Conservation (phyloP, 2,888 invertebrate genomes). For the Epiblema foenella region DNA sequence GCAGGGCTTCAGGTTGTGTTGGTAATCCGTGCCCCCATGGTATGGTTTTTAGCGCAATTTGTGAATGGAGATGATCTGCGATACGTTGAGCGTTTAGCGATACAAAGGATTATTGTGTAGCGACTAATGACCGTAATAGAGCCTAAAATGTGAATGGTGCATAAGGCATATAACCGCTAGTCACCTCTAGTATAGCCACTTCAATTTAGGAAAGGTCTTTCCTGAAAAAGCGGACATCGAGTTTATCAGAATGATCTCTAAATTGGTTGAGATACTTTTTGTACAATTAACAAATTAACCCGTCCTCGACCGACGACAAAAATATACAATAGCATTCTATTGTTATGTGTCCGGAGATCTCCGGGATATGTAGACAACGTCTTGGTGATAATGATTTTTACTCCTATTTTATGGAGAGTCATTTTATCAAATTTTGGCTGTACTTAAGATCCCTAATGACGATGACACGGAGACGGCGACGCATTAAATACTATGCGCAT, state of each 20-base stretch:
- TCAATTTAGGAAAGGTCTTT: not conserved
- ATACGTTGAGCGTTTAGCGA: conserved; percentile 69
- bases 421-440: not conserved
- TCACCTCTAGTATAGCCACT: no score
- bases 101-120: conserved; percentile 58
- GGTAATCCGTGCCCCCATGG: conserved; percentile 27
- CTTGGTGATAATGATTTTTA: not conserved
- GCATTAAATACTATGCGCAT: conserved; percentile 12
- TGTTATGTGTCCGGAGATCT: no score
- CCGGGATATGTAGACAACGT: no score
- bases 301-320: no score
- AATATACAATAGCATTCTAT: no score
- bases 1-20: not conserved
- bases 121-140: conserved; percentile 33
- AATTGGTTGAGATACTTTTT: no score
- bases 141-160: conserved; percentile 11
- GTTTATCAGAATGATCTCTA: no score
- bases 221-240: not conserved
- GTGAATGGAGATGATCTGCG: conserved; percentile 74
- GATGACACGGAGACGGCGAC: conserved; percentile 21
- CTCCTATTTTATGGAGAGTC: not conserved
- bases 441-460: conserved; percentile 4
- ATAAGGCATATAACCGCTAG: not conserved
- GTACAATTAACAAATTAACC: no score
- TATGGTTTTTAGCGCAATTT: conserved; percentile 78